A percentile compares a stretch with the other conserved stretches of the same genome.
These are phyloP conservation scores for Vanacampus margaritifer DNA, from an alignment of 2,113 vertebrate genomes.

Conservation along the genomic window DNA sequence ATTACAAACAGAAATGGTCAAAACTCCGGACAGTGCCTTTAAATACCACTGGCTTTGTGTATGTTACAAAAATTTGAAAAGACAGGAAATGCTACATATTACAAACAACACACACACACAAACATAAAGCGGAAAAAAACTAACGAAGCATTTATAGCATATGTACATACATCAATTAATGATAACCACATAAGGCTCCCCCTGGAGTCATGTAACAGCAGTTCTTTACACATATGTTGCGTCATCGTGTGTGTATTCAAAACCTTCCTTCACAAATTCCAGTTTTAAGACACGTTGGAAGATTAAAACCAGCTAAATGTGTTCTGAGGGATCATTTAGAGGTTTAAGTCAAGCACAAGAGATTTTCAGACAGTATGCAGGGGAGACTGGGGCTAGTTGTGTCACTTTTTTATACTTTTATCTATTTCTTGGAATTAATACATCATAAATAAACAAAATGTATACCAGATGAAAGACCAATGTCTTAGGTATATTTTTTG, in stretches of 20 bases:
- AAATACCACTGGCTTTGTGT: constrained; percentile 6
- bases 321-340: neutral
- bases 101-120: neutral
- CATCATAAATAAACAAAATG: too few relatives aligned
- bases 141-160: constrained; percentile 18
- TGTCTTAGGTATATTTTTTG: too few relatives aligned
- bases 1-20: too few relatives aligned
- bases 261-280: neutral
- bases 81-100: constrained; percentile 29
- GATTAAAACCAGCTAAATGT: neutral
- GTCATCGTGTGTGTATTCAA: neutral
- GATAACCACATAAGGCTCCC: constrained; percentile 1
- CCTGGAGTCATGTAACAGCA: constrained; percentile 17
- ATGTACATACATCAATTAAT: constrained; percentile 15
- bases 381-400: too few relatives aligned
- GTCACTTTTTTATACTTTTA: too few relatives aligned
- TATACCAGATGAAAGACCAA: too few relatives aligned
- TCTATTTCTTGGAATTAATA: too few relatives aligned
- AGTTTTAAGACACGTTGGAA: neutral
- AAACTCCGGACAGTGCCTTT: too few relatives aligned
- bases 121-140: neutral
- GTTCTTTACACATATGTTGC: constrained; percentile 7
- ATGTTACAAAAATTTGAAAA: constrained; percentile 3
- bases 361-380: neutral
- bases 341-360: neutral